Evolutionary conservation across 2,797 vertebrate species (phyloP).

Genomic region (Danio jaintianensis): DNA sequence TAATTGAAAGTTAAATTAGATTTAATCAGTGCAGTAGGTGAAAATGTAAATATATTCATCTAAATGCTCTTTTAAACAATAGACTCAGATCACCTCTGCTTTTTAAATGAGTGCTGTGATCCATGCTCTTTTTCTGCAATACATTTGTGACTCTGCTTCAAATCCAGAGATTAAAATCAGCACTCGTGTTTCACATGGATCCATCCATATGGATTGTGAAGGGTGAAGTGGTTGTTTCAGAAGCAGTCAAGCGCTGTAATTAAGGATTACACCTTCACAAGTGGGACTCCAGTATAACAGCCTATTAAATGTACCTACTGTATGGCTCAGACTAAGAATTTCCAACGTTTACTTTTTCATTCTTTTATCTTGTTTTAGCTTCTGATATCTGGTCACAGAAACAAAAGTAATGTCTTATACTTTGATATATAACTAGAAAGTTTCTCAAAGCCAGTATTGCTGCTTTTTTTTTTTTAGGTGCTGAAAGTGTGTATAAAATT

Average conservation of each 20-base stretch:
- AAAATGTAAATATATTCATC: constrained; percentile 28
- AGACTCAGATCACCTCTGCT: not conserved
- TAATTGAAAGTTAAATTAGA: constrained; percentile 7
- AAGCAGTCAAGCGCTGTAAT: constrained; percentile 56
- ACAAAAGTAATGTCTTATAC: constrained; percentile 11
- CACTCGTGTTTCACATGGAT: constrained; percentile 63
- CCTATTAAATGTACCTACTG: constrained; percentile 53
- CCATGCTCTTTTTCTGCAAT: constrained; percentile 17
- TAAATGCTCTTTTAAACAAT: constrained; percentile 17
- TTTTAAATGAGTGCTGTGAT: constrained; percentile 14
- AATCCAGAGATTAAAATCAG: constrained; percentile 31
- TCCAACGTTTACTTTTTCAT: constrained; percentile 74
- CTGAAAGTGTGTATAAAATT: not conserved
- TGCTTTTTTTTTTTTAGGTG: not conserved
- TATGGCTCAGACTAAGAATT: constrained; percentile 47
- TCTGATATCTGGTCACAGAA: constrained; percentile 1
- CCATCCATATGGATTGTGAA: constrained; percentile 51
- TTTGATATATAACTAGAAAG: constrained; percentile 9
- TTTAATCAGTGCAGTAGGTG: not conserved
- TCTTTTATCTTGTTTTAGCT: constrained; percentile 13
- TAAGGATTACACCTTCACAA: constrained; percentile 62
- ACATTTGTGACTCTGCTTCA: constrained; percentile 28
- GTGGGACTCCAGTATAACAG: constrained; percentile 56
- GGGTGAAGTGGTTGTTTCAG: constrained; percentile 60
- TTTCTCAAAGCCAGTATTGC: not conserved